phyloP scores from a whole-genome alignment of 2,113 vertebrate species.

The Dicerorhinus sumatrensis region DNA sequence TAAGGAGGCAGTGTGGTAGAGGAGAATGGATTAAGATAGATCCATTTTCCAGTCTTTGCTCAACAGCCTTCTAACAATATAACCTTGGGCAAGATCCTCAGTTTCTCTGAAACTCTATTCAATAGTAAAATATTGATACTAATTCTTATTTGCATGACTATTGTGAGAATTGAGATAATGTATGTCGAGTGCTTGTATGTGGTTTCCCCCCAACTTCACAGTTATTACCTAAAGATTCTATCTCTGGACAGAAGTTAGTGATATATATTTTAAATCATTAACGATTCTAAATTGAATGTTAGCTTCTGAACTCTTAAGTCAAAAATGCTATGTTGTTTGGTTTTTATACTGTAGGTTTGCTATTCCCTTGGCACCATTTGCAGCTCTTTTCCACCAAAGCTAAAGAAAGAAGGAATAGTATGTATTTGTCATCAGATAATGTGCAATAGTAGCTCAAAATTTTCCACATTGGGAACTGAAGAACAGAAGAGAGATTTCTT shows the following conservation, averaged over 20 bases:
- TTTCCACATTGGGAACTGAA: neutral
- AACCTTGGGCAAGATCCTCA: neutral
- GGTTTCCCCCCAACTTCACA: neutral
- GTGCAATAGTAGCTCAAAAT: neutral
- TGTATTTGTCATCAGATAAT: neutral
- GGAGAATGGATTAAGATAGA: conserved; percentile 17
- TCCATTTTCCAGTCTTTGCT: conserved; percentile 51
- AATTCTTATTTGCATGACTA: neutral
- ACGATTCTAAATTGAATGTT: conserved; percentile 6
- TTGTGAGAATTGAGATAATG: neutral
- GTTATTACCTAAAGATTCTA: neutral
- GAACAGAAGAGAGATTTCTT: neutral
- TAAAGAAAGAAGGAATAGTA: neutral
- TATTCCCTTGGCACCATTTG: neutral
- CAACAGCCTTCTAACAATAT: neutral
- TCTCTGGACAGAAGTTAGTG: neutral
- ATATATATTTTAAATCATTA: conserved; percentile 13
- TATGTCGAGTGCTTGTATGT: neutral
- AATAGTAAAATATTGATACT: neutral
- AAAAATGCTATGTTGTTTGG: neutral
- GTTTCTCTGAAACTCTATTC: neutral
- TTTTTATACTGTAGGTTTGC: neutral
- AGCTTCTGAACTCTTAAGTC: neutral
- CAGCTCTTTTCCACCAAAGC: neutral
- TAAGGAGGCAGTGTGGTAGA: neutral